Conservation (phyloP, 2,888 invertebrate species). For the Xanthia togata region DNA sequence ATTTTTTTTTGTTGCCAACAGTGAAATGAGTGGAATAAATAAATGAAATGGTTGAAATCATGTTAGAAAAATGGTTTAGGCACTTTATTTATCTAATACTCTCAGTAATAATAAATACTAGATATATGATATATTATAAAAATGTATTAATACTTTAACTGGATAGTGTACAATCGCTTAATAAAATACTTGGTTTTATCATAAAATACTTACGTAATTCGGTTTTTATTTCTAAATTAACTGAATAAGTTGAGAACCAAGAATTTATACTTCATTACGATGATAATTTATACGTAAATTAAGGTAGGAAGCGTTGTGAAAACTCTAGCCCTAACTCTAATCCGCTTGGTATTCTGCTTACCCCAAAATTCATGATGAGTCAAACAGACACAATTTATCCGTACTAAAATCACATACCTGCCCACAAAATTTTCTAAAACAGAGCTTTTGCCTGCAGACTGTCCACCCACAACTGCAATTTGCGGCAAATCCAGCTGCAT, state of each 20-base stretch:
- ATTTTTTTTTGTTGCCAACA: conserved; percentile 3
- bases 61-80: background rate
- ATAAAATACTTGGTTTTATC: background rate
- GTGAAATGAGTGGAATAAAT: conserved; percentile 1
- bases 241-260: background rate
- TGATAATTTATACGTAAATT: background rate
- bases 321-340: background rate
- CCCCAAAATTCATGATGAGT: background rate
- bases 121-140: background rate
- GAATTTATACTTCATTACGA: background rate
- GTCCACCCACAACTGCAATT: conserved; percentile 99
- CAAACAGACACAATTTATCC: conserved; percentile 5
- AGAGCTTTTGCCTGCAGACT: conserved; percentile 99
- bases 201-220: conserved; percentile 33
- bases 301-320: background rate
- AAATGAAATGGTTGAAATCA: background rate
- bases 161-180: background rate
- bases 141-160: background rate
- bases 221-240: background rate
- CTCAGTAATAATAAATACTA: background rate
- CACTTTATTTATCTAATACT: background rate
- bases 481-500: conserved; percentile 99
- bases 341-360: conserved; percentile 7
- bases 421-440: conserved; percentile 99
- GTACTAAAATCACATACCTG: conserved; percentile 92